These are phyloP conservation scores for Premnoplex brunnescens DNA, from an alignment of 2,797 vertebrate species.

Conservation along the genomic window DNA sequence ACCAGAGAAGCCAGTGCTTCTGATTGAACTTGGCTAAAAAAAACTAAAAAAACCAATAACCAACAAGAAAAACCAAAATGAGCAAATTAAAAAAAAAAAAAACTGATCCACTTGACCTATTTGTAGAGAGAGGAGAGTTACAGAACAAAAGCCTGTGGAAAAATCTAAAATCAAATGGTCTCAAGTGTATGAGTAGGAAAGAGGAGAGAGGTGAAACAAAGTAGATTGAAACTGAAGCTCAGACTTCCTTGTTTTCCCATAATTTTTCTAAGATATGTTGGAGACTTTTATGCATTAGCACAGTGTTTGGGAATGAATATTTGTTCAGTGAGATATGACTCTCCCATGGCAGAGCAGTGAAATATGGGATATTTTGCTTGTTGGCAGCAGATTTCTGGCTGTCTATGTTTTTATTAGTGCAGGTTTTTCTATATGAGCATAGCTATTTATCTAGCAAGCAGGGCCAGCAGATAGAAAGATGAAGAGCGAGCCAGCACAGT, in stretches of 20 bases:
- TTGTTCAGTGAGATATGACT: slow-evolving; percentile 57
- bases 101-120: background rate
- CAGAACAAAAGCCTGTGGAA: background rate
- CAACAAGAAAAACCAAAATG: rapidly evolving
- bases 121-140: background rate
- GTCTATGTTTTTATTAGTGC: slow-evolving; percentile 60
- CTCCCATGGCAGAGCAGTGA: slow-evolving; percentile 45
- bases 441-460: slow-evolving; percentile 62
- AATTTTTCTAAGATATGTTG: slow-evolving; percentile 19
- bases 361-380: slow-evolving; percentile 62
- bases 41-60: too few relatives aligned
- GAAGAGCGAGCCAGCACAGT: slow-evolving; percentile 37
- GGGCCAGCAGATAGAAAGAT: slow-evolving; percentile 44
- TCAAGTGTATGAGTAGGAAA: background rate
- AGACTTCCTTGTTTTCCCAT: background rate
- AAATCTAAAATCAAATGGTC: background rate
- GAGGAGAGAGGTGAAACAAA: background rate
- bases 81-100: background rate
- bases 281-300: slow-evolving; percentile 38
- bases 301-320: slow-evolving; percentile 54
- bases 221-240: background rate
- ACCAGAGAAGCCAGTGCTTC: background rate
- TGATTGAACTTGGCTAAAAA: background rate
- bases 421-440: slow-evolving; percentile 49
- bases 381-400: slow-evolving; percentile 68